Conservation (phyloP, 1,140 invertebrate genomes). For the Formica selysi region DNA sequence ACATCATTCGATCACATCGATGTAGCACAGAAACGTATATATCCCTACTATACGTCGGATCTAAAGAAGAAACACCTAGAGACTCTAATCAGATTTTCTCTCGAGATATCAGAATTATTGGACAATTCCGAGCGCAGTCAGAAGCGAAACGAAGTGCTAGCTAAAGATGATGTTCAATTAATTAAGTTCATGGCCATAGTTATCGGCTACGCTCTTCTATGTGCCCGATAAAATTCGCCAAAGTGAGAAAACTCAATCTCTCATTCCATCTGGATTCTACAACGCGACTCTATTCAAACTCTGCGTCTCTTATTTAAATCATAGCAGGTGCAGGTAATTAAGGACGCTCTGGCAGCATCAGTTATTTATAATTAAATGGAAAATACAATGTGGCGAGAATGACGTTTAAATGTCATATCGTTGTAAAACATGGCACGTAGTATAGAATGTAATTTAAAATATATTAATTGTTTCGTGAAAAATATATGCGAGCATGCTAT, state of each 20-base stretch:
- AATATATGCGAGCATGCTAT: neutral
- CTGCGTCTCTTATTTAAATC: slow-evolving; percentile 6
- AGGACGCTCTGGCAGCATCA: slow-evolving; percentile 20
- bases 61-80: slow-evolving; percentile 24
- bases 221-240: neutral
- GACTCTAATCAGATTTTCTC: slow-evolving; percentile 56
- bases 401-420: slow-evolving; percentile 37
- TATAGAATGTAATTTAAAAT: slow-evolving; percentile 46
- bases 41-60: neutral
- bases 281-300: slow-evolving; percentile 22
- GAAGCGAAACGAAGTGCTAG: slow-evolving; percentile 42
- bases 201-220: slow-evolving; percentile 5
- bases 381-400: slow-evolving; percentile 37
- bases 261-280: neutral
- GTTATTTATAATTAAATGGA: slow-evolving; percentile 52
- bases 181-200: slow-evolving; percentile 53
- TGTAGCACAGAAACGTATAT: neutral
- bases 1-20: slow-evolving; percentile 1
- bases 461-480: slow-evolving; percentile 35
- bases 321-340: slow-evolving; percentile 41
- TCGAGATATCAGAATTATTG: slow-evolving; percentile 76
- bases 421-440: neutral
- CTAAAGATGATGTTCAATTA: slow-evolving; percentile 66
- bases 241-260: neutral
- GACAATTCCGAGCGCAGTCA: slow-evolving; percentile 67